Conservation (phyloP, 1,140 invertebrate species). For the Lasioglossum baleicum region DNA sequence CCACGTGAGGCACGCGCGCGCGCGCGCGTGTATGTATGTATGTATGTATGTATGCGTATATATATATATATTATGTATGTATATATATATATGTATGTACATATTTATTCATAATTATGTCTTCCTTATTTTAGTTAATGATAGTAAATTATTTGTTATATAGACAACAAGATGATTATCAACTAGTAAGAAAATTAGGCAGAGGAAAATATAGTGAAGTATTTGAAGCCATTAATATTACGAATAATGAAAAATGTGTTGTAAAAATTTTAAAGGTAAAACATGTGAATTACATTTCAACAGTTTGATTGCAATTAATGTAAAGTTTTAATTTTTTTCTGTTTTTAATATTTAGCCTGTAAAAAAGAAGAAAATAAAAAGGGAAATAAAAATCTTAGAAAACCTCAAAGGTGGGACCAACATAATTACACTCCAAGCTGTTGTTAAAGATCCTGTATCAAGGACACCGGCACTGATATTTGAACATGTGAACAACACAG, state of each 20-base stretch:
- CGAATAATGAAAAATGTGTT: conserved; percentile 99
- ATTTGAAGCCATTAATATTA: conserved; percentile 99
- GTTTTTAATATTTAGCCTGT: conserved; percentile 89
- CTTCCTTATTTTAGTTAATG: too few relatives aligned
- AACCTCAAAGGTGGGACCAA: conserved; percentile 99
- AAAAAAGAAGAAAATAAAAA: conserved; percentile 99
- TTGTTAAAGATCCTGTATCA: conserved; percentile 99
- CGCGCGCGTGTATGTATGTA: too few relatives aligned
- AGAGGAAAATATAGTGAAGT: conserved; percentile 99
- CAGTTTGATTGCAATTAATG: conserved; percentile 5
- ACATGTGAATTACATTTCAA: background rate
- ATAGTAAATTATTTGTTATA: too few relatives aligned
- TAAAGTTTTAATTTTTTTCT: too few relatives aligned
- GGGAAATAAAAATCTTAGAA: conserved; percentile 99
- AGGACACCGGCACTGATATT: conserved; percentile 99
- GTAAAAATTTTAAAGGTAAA: conserved; percentile 99
- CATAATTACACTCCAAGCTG: conserved; percentile 98
- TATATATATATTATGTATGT: too few relatives aligned
- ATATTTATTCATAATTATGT: too few relatives aligned
- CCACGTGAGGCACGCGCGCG: too few relatives aligned
- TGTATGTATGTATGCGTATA: too few relatives aligned
- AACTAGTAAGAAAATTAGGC: conserved; percentile 98
- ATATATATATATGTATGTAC: too few relatives aligned
- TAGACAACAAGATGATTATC: conserved; percentile 98
- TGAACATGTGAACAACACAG: conserved; percentile 99